Evolutionary conservation across 2,113 vertebrate genomes (phyloP).

Genomic region (Chascanopsetta lugubris): DNA sequence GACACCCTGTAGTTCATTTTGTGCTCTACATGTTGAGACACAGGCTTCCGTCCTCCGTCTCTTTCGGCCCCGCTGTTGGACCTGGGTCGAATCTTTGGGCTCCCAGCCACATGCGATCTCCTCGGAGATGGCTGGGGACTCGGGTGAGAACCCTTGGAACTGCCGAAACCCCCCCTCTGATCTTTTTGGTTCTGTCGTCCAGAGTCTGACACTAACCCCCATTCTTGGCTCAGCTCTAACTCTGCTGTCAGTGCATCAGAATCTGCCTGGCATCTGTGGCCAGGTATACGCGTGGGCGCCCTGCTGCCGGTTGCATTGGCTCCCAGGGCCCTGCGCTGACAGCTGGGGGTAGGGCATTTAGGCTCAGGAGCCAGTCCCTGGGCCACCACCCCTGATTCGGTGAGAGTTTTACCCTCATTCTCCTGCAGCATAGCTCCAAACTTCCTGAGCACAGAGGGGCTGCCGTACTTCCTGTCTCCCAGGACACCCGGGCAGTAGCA

Average conservation of each 20-base stretch:
- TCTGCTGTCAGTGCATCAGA: constrained; percentile 74
- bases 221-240: constrained; percentile 59
- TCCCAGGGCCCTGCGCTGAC: constrained; percentile 78
- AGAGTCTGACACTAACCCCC: constrained; percentile 51
- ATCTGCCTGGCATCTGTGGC: constrained; percentile 82
- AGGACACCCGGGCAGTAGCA: constrained; percentile 49
- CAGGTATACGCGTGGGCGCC: constrained; percentile 62
- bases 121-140: constrained; percentile 56
- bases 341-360: constrained; percentile 70
- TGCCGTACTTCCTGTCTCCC: constrained; percentile 70
- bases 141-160: constrained; percentile 52
- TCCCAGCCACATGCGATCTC: constrained; percentile 62
- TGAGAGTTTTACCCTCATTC: constrained; percentile 80
- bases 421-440: constrained; percentile 77
- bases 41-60: constrained; percentile 77
- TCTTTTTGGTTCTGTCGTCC: constrained; percentile 59
- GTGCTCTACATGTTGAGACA: constrained; percentile 82
- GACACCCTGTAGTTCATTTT: constrained; percentile 86
- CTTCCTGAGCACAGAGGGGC: constrained; percentile 77
- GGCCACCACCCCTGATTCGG: constrained; percentile 72
- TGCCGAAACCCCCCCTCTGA: constrained; percentile 54
- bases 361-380: constrained; percentile 54
- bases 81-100: constrained; percentile 66
- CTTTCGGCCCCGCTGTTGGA: constrained; percentile 57
- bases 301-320: constrained; percentile 62